Base-by-base conservation (phyloP, 2,113 vertebrate genomes). In the Colinus virginianus region DNA sequence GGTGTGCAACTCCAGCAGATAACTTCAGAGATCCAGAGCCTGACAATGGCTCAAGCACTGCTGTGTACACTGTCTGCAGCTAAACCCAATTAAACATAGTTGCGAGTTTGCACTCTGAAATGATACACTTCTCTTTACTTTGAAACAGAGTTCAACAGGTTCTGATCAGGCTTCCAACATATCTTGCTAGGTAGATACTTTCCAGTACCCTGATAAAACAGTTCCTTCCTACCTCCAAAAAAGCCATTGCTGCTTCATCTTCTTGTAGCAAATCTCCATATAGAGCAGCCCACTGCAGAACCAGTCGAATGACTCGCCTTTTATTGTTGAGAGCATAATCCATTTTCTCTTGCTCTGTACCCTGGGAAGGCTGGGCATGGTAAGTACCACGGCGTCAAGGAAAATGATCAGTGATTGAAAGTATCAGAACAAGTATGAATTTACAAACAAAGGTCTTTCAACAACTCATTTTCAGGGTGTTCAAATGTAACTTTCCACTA, bases 311-410 rank as follows among this genome's bases (percentile, higher is more conserved):
- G 89, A 99, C 99, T 94, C 99, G 96, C 38, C 98, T 98, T 97
- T 99, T 99, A 94, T 98, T 99, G 97, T 98, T 99, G n/a, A 99
- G 97, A n/a, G 98, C 97, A 87, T 99, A 99, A 96, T 99, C 99
- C 98, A 98, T 96, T 91, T 98, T 99, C 96, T 99, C 99, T 97
- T 99, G 99, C 67, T 99, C 99, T 12, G 98, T 98, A 95, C 99
- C 99, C 97, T 99, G 99, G 13, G 98, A 99, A 95, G 99, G 98
- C 98, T 99, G 98, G 34, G 98, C 98, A 40, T 99, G 99, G 97
- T 99, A 99, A 96, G 98, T 99, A 96, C 98, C 96, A 13, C 8
- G 95, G 92, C 42, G 98, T 99, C 98, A 99, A 99, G 98, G 98
- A 98, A 96, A 95, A 95, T 2, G 28, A 58, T 82, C 34, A 76